Conservation (phyloP, 2,888 invertebrate genomes). For the Leptopilina syphax region DNA sequence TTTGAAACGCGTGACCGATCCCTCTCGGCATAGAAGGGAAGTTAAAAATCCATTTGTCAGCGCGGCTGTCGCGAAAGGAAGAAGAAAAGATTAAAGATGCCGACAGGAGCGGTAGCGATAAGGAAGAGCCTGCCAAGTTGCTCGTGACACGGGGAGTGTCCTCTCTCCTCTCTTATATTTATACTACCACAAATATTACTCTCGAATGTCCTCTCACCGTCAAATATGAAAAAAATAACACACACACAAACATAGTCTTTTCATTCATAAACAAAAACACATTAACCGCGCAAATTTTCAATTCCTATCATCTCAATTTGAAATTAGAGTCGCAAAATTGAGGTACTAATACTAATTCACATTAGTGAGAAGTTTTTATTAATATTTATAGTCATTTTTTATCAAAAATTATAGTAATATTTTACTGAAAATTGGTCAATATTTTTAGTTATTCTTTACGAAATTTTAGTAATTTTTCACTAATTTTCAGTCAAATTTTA, state of each 20-base stretch:
- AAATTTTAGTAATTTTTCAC: too few species aligned
- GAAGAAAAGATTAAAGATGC: slow-evolving; percentile 46
- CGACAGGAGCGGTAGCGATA: slow-evolving; percentile 34
- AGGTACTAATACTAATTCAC: too few species aligned
- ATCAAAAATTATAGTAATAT: too few species aligned
- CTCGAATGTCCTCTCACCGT: slow-evolving; percentile 11
- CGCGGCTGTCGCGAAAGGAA: slow-evolving; percentile 50
- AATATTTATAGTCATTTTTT: too few species aligned
- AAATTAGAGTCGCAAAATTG: too few species aligned
- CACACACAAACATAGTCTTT: neutral
- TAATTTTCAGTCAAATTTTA: too few species aligned
- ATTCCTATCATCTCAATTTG: too few species aligned
- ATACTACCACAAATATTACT: neutral
- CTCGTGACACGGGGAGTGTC: slow-evolving; percentile 38
- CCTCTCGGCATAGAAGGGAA: slow-evolving; percentile 42
- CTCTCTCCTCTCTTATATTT: neutral
- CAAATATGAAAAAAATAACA: neutral
- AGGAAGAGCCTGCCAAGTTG: slow-evolving; percentile 37
- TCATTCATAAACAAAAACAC: neutral
- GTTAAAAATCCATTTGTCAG: slow-evolving; percentile 63
- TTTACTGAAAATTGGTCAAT: too few species aligned
- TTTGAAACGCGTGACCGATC: slow-evolving; percentile 35
- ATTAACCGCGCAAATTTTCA: too few species aligned
- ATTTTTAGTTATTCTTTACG: too few species aligned
- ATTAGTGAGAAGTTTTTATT: too few species aligned